Evolutionary conservation across 2,888 invertebrate genomes (phyloP), one percentile per base, ranked within the genome.

Genomic region (Mythimna loreyi): DNA sequence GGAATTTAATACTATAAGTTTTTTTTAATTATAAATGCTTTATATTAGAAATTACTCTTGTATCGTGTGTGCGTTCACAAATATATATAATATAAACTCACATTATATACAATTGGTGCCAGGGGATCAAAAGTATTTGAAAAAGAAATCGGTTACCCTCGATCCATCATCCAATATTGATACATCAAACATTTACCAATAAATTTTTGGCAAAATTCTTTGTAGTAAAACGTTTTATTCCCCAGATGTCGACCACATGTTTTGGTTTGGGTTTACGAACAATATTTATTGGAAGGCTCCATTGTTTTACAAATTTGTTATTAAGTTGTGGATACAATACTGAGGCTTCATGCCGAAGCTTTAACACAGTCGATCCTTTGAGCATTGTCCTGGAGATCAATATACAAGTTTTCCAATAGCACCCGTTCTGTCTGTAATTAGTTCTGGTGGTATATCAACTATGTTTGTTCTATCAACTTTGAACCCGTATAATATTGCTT

Each of bases 171-270:
- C 43, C 36, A 67, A 72, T 83, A 69, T 81, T 73, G 60, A 67
- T 60, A 60, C 59, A 52, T 55, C 62, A 71, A 77, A 83, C 55
- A 80, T 80, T 80, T 64, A 66, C 64, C 50, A 66, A 80, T 50
- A 66, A 62, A 67, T 57, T 59, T 50, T 64, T 75, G 57, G 47
- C 58, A 57, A 66, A 80, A 79, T 67, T 65, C 64, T 75, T 53
- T 45, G 19, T 58, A 77, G 72, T 40, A 78, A 52, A 71, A 45
- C 55, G 66, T 56, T 55, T 9, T 68, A 65, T 72, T 56, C 59
- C 49, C 71, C 82, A 84, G 80, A 80, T 78, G 73, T 72, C 50
- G 70, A 73, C 75, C 83, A 78, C 57, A 82, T 82, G 78, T 72
- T 75, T 60, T 62, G n/a, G 61, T 76, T 65, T 80, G 66, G 61